Base-by-base conservation (phyloP, 2,888 invertebrate genomes). In the Ctenicera cuprea region DNA sequence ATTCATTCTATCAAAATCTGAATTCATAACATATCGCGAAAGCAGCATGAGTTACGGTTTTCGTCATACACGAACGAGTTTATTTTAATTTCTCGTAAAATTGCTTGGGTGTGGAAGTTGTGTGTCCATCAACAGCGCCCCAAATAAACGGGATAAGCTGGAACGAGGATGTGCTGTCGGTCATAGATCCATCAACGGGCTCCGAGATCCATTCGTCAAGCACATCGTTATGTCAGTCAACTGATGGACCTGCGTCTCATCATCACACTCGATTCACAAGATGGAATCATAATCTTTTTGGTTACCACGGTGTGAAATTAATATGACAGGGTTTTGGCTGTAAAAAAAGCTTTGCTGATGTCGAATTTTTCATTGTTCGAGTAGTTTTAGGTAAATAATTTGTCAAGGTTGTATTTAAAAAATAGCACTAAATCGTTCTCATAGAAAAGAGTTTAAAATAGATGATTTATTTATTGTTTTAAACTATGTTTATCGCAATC, bases 181-280 rank as follows among this genome's bases (percentile, higher is more conserved):
- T 82, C 83, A 82, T 83, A 82, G 82, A 83, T 84, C 83, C 75
- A 79, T 83, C 85, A 80, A 48, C 70, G 16, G 38, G 68, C 81
- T 74, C 74, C 75, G 76, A 80, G 77, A 84, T 83, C 82, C 81
- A 83, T 85, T 83, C 83, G 82, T 84, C 84, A 83, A 76, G 78
- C 74, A 72, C 80, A 75, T 81, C 81, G 80, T 82, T 82, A 80
- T 74, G 79, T 82, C 81, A 78, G 76, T 83, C 82, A 80, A 75
- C 79, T 69, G 45, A 68, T 52, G 74, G 76, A 68, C 75, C 80
- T 80, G 81, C 78, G 74, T 76, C 78, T 79, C 79, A 74, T 80
- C 80, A 67, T 65, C 45, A 38, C 33, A 41, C 38, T 71, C 59
- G 65, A 62, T 59, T 73, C 54, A 66, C n/a, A 52, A 45, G 65